A percentile compares a stretch with the other conserved stretches of the same genome.
phyloP scores from a whole-genome alignment of 35 echinoderm and acorn worm genomes.

The Stichopus chloronotus region DNA sequence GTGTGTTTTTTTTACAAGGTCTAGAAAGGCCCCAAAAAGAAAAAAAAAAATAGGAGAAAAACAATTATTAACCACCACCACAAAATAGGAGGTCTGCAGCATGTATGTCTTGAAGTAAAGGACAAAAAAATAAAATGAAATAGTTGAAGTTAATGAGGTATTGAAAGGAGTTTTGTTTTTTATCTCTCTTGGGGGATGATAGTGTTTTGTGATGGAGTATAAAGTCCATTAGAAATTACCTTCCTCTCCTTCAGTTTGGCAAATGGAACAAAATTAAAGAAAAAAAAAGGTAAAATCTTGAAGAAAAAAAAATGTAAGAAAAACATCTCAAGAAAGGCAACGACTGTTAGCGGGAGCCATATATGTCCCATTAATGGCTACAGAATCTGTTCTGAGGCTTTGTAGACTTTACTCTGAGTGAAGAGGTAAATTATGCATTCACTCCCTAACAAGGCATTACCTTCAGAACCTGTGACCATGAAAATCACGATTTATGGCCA shows the following conservation, averaged over 20 bases:
- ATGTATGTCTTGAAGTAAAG: background rate
- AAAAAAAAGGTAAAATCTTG: background rate
- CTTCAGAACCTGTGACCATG: background rate
- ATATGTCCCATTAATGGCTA: too few species aligned
- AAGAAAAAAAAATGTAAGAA: background rate
- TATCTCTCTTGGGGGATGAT: background rate
- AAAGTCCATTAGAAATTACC: background rate
- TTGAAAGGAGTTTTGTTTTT: background rate
- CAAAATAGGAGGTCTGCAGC: background rate
- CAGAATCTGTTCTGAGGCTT: too few species aligned
- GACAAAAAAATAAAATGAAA: background rate
- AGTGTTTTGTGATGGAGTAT: background rate
- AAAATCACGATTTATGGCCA: background rate
- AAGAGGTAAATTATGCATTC: too few species aligned
- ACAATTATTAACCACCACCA: background rate
- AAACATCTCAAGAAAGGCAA: background rate
- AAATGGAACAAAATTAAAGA: constrained; percentile 1
- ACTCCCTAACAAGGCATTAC: too few species aligned
- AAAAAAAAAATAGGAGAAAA: background rate
- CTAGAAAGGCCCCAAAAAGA: too few species aligned
- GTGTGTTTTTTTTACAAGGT: too few species aligned
- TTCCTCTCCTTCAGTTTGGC: constrained; percentile 19
- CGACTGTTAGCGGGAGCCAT: too few species aligned
- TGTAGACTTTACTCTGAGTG: too few species aligned
- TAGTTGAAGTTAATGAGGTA: background rate